Evolutionary conservation across 1,140 invertebrate species (phyloP).

Genomic region (Cheumatopsyche charites): DNA sequence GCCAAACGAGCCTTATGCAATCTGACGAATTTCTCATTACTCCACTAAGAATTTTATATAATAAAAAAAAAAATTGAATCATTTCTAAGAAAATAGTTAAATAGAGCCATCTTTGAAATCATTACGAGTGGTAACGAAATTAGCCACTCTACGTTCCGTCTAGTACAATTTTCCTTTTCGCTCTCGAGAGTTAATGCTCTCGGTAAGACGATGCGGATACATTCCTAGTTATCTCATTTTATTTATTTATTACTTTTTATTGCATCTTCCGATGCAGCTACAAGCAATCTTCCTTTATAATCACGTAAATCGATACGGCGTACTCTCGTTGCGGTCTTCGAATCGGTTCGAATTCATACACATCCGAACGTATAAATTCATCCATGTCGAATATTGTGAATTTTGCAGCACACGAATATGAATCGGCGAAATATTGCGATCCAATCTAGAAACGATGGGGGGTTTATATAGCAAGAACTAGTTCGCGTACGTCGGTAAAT

Average conservation of each 20-base stretch:
- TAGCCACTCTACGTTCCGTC: neutral
- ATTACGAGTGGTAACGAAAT: no score
- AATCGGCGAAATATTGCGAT: neutral
- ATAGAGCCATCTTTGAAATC: no score
- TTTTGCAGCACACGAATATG: no score
- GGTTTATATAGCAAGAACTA: neutral
- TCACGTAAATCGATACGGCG: neutral
- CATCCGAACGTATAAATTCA: neutral
- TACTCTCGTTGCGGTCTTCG: conserved; percentile 1
- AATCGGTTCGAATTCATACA: conserved; percentile 3
- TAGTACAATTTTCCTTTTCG: neutral
- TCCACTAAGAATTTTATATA: no score
- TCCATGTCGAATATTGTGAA: neutral
- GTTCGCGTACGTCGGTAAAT: neutral
- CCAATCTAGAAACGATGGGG: neutral
- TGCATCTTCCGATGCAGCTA: neutral
- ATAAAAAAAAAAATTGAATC: no score
- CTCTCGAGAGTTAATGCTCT: conserved; percentile 5
- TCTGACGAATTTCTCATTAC: no score
- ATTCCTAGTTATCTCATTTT: no score
- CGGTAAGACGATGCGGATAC: neutral
- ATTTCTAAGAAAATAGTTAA: no score
- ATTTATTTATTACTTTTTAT: no score
- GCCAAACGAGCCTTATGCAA: no score
- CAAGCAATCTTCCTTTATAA: neutral